Conservation (phyloP, 1,140 invertebrate species). For the Temnothorax nylanderi region DNA sequence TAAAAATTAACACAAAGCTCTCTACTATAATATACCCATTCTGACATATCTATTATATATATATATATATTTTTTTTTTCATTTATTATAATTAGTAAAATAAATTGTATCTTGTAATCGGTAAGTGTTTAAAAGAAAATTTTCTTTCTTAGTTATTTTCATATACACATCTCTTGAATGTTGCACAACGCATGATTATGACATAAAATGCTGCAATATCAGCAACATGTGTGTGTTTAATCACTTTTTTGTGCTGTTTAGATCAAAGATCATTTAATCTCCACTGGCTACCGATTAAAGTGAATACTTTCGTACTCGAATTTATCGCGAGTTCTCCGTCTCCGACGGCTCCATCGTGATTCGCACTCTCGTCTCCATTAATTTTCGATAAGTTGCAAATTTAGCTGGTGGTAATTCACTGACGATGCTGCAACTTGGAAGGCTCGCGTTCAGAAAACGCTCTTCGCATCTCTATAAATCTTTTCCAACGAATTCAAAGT, state of each 20-base stretch:
- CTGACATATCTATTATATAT: neutral
- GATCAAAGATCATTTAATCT: neutral
- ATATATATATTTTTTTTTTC: neutral
- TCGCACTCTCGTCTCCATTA: neutral
- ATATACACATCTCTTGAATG: neutral
- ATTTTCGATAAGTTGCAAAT: conserved; percentile 18
- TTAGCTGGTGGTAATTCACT: conserved; percentile 10
- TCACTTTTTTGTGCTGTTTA: neutral
- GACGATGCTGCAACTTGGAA: neutral
- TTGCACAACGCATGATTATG: neutral
- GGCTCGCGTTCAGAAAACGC: neutral
- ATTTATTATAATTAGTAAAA: neutral
- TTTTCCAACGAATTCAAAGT: conserved; percentile 29
- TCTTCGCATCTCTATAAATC: conserved; percentile 5
- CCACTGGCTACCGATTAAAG: neutral
- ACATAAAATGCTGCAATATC: neutral
- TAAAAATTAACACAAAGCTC: too few relatives aligned
- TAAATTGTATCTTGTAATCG: neutral
- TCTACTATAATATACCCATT: neutral
- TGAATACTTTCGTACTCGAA: conserved; percentile 1
- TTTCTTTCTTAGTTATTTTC: neutral
- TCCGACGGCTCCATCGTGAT: too few relatives aligned
- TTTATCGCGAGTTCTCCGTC: neutral
- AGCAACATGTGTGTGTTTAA: neutral
- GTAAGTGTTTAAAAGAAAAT: neutral